phyloP scores from a whole-genome alignment of 2,797 vertebrate species.

The Falco columbarius region DNA sequence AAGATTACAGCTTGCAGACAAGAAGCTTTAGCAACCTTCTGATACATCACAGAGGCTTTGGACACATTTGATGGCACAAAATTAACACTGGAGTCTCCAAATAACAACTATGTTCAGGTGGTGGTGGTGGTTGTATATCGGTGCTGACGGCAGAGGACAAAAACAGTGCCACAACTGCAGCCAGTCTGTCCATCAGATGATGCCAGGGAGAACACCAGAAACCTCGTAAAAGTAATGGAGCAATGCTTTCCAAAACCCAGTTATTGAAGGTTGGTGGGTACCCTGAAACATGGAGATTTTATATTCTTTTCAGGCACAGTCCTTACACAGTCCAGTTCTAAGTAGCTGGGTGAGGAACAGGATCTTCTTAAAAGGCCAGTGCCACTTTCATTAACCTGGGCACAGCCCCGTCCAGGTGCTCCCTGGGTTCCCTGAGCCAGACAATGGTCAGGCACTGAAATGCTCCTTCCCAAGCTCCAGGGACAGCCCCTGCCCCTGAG shows the following conservation, averaged over 20 bases:
- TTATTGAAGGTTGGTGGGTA: not conserved
- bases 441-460: not conserved
- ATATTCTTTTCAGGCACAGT: not conserved
- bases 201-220: not conserved
- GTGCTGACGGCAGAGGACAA: not conserved
- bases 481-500: not conserved
- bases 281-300: not conserved
- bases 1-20: not conserved
- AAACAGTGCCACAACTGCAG: not conserved
- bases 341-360: fast-evolving
- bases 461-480: not conserved
- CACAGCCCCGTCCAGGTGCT: not conserved
- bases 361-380: not conserved
- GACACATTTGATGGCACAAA: not conserved
- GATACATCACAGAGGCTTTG: not conserved
- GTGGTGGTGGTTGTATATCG: not conserved
- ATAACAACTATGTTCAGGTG: not conserved
- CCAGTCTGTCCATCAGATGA: not conserved
- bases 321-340: not conserved
- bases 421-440: not conserved
- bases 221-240: not conserved
- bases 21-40: not conserved
- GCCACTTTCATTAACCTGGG: not conserved
- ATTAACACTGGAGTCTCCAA: not conserved
- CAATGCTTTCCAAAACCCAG: not conserved